Base-by-base conservation (phyloP, 2,888 invertebrate genomes). In the Leucania comma region DNA sequence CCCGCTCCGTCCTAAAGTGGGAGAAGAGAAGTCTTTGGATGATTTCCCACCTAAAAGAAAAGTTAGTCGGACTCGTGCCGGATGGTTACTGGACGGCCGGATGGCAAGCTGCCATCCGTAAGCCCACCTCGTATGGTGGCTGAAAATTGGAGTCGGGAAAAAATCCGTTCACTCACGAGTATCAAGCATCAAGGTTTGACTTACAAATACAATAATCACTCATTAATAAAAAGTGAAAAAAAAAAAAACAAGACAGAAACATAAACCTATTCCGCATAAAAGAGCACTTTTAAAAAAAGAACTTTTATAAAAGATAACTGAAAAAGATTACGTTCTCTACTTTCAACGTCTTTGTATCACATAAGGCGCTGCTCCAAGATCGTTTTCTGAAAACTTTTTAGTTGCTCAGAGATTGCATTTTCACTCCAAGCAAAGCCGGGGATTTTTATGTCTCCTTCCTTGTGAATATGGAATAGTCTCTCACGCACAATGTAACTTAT, bases 331-430 rank as follows among this genome's bases (percentile, higher is more conserved):
- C 2, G 78, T 71, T 66, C 10, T 76, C 66, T 46, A 46, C 24
- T 53, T 50, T 64, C 5, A 48, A 10, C 35, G 29, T 38, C 79
- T 51, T 54, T 79, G 72, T 72, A 68, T 85, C 83, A 68, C 81
- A 50, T 48, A 80, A 82, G 75, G 75, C 76, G 86, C 81, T 81
- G 42, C 56, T 82, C 79, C 81, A 83, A 88, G 87, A 91, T 90
- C 89, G 88, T 89, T 90, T 90, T 87, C 90, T 91, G 84, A 86
- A 89, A 90, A 90, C 85, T 90, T 91, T 91, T 91, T 90, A 92
- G 91, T 91, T 91, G 89, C 90, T 83, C 75, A 83, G 84, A 88
- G 88, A 91, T 92, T 91, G 91, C 91, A 90, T 91, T 91, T 88
- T 88, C 89, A 86, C 84, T 88, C 86, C 81, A 80, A 82, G 83